Percentiles rank a stretch among this genome's conserved stretches.
Evolutionary conservation across 2,797 vertebrate genomes (phyloP).

Genomic region (Megalops cyprinoides): DNA sequence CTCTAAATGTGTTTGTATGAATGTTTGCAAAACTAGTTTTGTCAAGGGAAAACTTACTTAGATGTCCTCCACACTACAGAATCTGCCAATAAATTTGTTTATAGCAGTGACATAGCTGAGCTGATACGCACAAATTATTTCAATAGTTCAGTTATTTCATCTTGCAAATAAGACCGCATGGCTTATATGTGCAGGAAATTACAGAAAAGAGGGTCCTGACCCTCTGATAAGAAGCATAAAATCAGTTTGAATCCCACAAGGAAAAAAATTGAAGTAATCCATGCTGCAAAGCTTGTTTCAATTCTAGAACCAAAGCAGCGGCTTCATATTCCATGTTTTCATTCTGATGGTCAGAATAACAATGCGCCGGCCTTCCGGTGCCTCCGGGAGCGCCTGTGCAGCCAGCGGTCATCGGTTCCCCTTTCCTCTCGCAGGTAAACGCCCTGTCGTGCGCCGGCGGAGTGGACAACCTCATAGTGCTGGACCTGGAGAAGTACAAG

Average conservation of each 20-base stretch:
- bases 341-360: not conserved
- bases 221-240: not conserved
- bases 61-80: not conserved
- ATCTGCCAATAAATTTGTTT: not conserved
- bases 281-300: not conserved
- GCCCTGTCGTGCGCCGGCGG: slow-evolving; percentile 85
- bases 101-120: not conserved
- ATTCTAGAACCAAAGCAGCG: not conserved
- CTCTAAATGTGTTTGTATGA: not conserved
- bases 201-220: not conserved
- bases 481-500: slow-evolving; percentile 87
- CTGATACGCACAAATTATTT: not conserved
- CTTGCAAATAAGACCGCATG: not conserved
- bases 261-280: not conserved
- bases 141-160: not conserved
- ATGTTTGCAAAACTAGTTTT: not conserved
- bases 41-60: not conserved
- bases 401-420: not conserved
- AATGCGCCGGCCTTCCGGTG: not conserved
- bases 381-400: not conserved
- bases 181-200: not conserved
- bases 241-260: not conserved
- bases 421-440: slow-evolving; percentile 72
- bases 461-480: slow-evolving; percentile 81
- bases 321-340: not conserved